These are phyloP conservation scores for Atlantisia rogersi DNA, from an alignment of 2,113 vertebrate genomes.

Conservation along the genomic window DNA sequence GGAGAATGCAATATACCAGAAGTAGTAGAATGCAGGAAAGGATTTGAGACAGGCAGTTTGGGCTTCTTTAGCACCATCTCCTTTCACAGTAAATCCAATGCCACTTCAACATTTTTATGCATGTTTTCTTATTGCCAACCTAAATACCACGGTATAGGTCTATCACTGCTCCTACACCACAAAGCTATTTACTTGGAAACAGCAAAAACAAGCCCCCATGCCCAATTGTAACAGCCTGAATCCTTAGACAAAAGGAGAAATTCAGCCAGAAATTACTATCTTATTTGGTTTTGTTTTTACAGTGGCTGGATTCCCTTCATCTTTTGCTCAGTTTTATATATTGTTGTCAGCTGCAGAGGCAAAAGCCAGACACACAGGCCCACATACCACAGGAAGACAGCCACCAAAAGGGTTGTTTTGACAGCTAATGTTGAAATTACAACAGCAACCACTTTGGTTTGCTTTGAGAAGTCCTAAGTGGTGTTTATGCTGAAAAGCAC, in stretches of 20 bases:
- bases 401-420: background rate
- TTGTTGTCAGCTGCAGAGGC: background rate
- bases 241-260: background rate
- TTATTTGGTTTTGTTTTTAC: background rate
- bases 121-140: background rate
- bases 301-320: background rate
- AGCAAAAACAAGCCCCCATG: background rate
- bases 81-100: background rate
- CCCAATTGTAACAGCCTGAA: background rate
- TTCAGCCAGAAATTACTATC: background rate
- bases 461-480: background rate
- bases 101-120: background rate
- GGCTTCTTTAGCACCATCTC: background rate
- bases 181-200: background rate
- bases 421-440: background rate
- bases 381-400: background rate
- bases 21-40: background rate
- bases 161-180: background rate
- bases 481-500: background rate
- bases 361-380: background rate
- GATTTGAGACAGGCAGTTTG: background rate
- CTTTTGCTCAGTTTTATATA: background rate
- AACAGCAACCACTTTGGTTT: background rate
- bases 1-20: background rate
- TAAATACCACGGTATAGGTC: background rate